Conservation (phyloP, 2,888 invertebrate genomes). For the Brachyopa scutellaris region DNA sequence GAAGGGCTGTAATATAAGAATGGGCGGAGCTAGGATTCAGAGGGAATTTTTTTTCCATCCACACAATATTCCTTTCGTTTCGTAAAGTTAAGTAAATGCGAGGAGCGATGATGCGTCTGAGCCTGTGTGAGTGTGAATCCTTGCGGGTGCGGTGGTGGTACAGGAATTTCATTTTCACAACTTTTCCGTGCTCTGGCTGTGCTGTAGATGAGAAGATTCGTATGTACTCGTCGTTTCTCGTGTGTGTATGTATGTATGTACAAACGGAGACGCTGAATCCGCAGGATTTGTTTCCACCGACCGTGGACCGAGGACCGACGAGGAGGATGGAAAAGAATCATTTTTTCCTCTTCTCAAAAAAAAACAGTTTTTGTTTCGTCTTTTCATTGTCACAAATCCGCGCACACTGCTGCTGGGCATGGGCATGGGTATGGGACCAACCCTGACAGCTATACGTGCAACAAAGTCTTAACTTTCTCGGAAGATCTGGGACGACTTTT, state of each 20-base stretch:
- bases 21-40: constrained; percentile 69
- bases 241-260: constrained; percentile 10
- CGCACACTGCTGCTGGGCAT: no score
- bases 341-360: neutral
- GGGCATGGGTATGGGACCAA: no score
- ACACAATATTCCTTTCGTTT: constrained; percentile 59
- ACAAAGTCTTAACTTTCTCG: no score
- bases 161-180: constrained; percentile 43
- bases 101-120: constrained; percentile 53
- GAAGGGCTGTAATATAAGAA: constrained; percentile 68
- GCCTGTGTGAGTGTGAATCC: neutral
- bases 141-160: constrained; percentile 17
- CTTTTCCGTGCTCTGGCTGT: constrained; percentile 2
- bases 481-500: no score
- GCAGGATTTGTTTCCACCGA: no score
- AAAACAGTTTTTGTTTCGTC: neutral
- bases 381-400: neutral
- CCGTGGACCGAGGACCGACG: constrained; percentile 45
- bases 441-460: no score
- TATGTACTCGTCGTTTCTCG: no score
- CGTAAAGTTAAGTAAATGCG: constrained; percentile 67
- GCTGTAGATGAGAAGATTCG: neutral
- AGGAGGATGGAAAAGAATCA: constrained; percentile 32
- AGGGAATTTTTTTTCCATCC: constrained; percentile 50
- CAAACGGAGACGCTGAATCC: constrained; percentile 49